Conservation (phyloP, 2,888 invertebrate species). For the Neria commutata region DNA sequence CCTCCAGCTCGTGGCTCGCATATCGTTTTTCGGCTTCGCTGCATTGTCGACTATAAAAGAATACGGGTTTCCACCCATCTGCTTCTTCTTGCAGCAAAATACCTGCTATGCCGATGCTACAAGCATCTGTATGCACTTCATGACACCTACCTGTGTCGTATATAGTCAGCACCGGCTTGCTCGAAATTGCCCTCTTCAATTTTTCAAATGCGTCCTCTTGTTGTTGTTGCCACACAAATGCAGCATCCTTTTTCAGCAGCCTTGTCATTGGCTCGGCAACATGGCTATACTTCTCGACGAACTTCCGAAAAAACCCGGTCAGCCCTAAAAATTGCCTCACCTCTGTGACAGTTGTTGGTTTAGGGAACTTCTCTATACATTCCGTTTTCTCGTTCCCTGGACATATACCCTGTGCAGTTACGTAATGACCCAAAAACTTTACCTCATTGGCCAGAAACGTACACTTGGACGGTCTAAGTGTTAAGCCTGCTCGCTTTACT, state of each 20-base stretch:
- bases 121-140: constrained; percentile 48
- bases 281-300: not conserved
- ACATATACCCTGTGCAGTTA: constrained; percentile 10
- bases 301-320: constrained; percentile 18
- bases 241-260: constrained; percentile 19
- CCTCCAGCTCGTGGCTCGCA: constrained; percentile 55
- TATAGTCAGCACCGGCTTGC: constrained; percentile 40
- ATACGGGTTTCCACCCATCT: constrained; percentile 35
- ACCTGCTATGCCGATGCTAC: constrained; percentile 42
- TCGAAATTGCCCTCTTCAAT: constrained; percentile 34
- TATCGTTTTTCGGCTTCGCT: constrained; percentile 48
- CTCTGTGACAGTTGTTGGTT: constrained; percentile 12
- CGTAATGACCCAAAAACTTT: constrained; percentile 19
- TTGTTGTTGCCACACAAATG: constrained; percentile 28
- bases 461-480: constrained; percentile 24
- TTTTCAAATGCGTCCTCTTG: constrained; percentile 39
- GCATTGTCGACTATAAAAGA: constrained; percentile 45
- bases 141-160: constrained; percentile 10
- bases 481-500: constrained; percentile 14
- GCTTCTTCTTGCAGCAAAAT: constrained; percentile 42
- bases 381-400: constrained; percentile 18
- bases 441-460: constrained; percentile 13
- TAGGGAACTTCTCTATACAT: constrained; percentile 23
- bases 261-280: not conserved
- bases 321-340: constrained; percentile 25